phyloP scores from a whole-genome alignment of 2,888 invertebrate genomes.

The Trachelus troglodyta region DNA sequence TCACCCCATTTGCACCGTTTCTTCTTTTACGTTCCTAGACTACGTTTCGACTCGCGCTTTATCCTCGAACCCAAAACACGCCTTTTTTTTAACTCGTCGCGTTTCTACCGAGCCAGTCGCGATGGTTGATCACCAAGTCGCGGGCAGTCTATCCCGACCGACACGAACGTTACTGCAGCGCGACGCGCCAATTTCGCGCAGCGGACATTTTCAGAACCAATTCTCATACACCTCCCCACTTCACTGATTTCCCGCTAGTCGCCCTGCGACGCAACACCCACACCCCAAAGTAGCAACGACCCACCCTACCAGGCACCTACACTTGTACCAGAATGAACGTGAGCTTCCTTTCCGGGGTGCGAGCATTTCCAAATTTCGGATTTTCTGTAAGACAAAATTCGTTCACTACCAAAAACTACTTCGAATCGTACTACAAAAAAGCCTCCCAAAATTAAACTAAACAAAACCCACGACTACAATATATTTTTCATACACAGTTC shows the following conservation, averaged over 20 bases:
- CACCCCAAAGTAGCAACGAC: background rate
- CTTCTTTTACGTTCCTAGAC: slow-evolving; percentile 10
- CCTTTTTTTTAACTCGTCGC: slow-evolving; percentile 25
- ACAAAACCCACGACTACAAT: background rate
- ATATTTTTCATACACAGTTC: background rate
- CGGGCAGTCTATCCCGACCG: slow-evolving; percentile 55
- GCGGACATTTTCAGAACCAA: slow-evolving; percentile 55
- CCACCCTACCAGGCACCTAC: background rate
- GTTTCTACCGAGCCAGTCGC: slow-evolving; percentile 51
- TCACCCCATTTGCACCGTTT: slow-evolving; percentile 1
- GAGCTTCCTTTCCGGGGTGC: background rate
- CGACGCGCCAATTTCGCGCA: slow-evolving; percentile 60
- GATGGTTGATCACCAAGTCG: slow-evolving; percentile 53
- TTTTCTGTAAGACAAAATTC: background rate
- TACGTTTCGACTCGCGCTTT: slow-evolving; percentile 4
- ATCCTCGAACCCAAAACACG: slow-evolving; percentile 4
- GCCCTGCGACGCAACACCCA: background rate
- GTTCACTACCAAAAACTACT: background rate
- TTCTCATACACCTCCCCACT: slow-evolving; percentile 34
- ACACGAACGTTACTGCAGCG: slow-evolving; percentile 62
- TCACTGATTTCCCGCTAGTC: slow-evolving; percentile 7
- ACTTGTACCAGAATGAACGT: background rate
- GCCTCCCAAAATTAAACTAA: background rate
- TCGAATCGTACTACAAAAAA: background rate
- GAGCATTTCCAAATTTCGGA: background rate